Percentiles rank a stretch among this genome's conserved stretches.
Conservation (phyloP, 2,797 vertebrate species). For the Notoglanidium macrostoma region DNA sequence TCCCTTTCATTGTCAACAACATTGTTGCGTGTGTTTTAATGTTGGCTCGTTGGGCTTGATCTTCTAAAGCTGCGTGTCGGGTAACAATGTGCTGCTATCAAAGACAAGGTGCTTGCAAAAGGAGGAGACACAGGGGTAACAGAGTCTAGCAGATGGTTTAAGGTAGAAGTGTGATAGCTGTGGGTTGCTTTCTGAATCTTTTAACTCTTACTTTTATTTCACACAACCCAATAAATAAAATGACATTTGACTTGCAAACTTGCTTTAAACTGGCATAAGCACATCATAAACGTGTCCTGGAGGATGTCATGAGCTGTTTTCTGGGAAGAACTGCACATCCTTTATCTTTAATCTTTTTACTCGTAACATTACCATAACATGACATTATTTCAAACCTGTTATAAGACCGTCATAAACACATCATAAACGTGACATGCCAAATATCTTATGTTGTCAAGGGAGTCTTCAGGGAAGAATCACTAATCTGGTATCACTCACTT, state of each 20-base stretch:
- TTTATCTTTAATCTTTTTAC: not conserved
- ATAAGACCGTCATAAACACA: not conserved
- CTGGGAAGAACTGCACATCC: not conserved
- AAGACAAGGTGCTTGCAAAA: slow-evolving; percentile 59
- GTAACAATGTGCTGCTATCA: slow-evolving; percentile 61
- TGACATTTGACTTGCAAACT: not conserved
- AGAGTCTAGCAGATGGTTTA: not conserved
- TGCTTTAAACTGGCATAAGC: not conserved
- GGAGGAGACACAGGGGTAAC: slow-evolving; percentile 23
- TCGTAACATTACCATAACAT: not conserved
- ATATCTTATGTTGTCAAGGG: not conserved
- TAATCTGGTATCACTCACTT: not conserved
- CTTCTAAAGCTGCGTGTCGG: slow-evolving; percentile 53
- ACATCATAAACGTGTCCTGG: not conserved
- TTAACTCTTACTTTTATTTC: not conserved
- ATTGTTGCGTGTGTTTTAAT: slow-evolving; percentile 62
- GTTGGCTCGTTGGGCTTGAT: slow-evolving; percentile 63
- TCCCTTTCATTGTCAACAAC: slow-evolving; percentile 58
- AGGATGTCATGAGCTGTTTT: not conserved
- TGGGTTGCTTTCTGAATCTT: not conserved
- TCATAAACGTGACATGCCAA: not conserved
- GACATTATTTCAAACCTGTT: not conserved
- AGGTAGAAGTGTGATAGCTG: slow-evolving; percentile 12
- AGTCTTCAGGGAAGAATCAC: not conserved
- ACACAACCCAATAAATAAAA: not conserved